Conservation (phyloP, 2,888 invertebrate genomes). For the Yponomeuta sedellus region DNA sequence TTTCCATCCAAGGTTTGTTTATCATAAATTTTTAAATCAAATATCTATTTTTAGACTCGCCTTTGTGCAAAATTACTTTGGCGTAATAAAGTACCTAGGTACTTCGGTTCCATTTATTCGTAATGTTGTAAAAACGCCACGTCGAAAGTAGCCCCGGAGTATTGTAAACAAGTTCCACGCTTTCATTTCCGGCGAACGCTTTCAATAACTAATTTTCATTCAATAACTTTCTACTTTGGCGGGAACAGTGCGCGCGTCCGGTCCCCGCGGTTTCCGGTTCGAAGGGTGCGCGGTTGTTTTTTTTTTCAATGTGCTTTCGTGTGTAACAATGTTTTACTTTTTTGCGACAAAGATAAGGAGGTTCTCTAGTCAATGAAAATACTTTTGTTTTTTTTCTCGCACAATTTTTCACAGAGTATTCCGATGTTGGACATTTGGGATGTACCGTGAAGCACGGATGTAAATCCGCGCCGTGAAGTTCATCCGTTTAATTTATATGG, state of each 20-base stretch:
- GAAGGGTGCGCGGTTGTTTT: background rate
- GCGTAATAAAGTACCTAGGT: too few species aligned
- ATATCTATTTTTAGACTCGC: too few species aligned
- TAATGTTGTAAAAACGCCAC: background rate
- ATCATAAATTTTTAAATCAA: too few species aligned
- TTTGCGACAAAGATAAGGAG: background rate
- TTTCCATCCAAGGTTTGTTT: too few species aligned
- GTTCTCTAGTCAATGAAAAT: background rate
- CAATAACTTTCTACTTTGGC: background rate
- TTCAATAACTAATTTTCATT: background rate
- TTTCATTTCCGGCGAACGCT: slow-evolving; percentile 3
- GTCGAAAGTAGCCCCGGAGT: background rate
- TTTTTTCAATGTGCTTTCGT: background rate
- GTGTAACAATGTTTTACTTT: background rate
- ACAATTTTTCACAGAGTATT: too few species aligned
- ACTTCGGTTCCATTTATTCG: background rate
- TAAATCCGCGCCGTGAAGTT: too few species aligned
- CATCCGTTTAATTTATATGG: too few species aligned
- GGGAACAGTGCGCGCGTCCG: background rate
- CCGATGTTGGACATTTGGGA: too few species aligned
- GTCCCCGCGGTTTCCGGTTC: background rate
- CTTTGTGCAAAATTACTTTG: too few species aligned
- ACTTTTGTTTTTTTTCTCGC: too few species aligned
- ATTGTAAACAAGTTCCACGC: background rate
- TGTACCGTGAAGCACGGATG: too few species aligned